These are phyloP conservation scores for Hemitrygon akajei DNA, from an alignment of 2,797 vertebrate genomes.

Conservation along the genomic window DNA sequence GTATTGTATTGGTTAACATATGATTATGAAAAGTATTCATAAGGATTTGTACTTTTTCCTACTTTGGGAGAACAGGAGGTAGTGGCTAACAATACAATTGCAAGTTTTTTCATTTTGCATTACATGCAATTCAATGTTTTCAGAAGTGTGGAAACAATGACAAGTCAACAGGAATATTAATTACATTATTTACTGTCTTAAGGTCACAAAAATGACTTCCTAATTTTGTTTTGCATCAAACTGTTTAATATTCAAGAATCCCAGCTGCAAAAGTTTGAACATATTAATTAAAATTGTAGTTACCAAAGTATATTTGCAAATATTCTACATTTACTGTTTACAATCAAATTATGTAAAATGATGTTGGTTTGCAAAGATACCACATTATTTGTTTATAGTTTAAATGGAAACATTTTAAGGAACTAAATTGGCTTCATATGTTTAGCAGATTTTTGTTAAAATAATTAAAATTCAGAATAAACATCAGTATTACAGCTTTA, in stretches of 20 bases:
- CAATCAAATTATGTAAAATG: too few species aligned
- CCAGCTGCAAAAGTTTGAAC: not conserved
- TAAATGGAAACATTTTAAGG: too few species aligned
- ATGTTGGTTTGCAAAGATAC: too few species aligned
- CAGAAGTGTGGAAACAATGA: conserved; percentile 34
- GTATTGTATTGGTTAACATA: too few species aligned
- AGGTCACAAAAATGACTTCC: not conserved
- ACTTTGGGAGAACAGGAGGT: not conserved
- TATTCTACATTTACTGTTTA: not conserved
- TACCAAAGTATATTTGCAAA: not conserved
- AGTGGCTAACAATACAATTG: not conserved
- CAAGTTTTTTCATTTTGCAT: not conserved
- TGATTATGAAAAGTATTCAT: not conserved
- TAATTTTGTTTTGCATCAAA: not conserved
- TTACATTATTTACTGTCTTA: not conserved
- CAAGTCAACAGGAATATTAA: conserved; percentile 9
- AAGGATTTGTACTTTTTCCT: not conserved
- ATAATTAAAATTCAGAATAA: not conserved
- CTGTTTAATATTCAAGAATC: not conserved
- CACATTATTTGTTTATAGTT: not conserved
- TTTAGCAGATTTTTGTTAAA: not conserved
- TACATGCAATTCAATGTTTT: not conserved
- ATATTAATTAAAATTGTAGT: not conserved
- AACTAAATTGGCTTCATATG: not conserved
- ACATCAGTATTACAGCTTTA: not conserved